Percentiles rank a stretch among this genome's conserved stretches.
Conservation (phyloP, 1,140 invertebrate species). For the Pseudomyrmex sp. region DNA sequence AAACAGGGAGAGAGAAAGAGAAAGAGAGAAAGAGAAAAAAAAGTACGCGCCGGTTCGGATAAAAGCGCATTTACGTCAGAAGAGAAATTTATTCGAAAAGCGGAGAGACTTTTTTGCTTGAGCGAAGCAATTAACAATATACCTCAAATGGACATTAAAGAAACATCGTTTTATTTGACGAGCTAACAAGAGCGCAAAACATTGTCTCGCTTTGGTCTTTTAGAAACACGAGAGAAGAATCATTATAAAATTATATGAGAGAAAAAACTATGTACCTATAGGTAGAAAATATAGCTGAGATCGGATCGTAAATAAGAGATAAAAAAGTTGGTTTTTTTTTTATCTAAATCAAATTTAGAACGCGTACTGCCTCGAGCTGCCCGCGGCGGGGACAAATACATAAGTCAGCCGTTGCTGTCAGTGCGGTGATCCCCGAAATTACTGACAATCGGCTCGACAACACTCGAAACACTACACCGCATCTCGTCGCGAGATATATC, state of each 20-base stretch:
- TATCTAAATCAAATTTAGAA: background rate
- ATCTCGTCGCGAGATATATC: background rate
- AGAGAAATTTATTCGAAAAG: slow-evolving; percentile 39
- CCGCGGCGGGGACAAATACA: too few relatives aligned
- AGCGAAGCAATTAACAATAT: slow-evolving; percentile 43
- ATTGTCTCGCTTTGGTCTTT: slow-evolving; percentile 22
- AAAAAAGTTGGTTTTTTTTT: background rate
- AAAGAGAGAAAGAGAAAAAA: background rate
- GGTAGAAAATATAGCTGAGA: background rate
- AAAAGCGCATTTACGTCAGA: slow-evolving; percentile 17
- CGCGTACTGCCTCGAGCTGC: background rate
- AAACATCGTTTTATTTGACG: slow-evolving; percentile 35
- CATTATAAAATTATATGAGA: background rate
- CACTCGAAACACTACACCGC: background rate
- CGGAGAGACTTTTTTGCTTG: background rate
- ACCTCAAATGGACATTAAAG: slow-evolving; percentile 27
- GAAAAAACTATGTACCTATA: background rate
- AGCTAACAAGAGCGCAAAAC: slow-evolving; percentile 45
- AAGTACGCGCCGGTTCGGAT: background rate
- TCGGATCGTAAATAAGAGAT: background rate
- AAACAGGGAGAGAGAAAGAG: background rate
- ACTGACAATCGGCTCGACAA: background rate
- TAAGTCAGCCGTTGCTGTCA: too few relatives aligned
- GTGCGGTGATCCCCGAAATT: background rate
- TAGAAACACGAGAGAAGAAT: background rate